Percentiles rank a stretch among this genome's conserved stretches.
These are phyloP conservation scores for Drosophila equinoxialis DNA, from an alignment of 1,140 invertebrate species.

Conservation along the genomic window DNA sequence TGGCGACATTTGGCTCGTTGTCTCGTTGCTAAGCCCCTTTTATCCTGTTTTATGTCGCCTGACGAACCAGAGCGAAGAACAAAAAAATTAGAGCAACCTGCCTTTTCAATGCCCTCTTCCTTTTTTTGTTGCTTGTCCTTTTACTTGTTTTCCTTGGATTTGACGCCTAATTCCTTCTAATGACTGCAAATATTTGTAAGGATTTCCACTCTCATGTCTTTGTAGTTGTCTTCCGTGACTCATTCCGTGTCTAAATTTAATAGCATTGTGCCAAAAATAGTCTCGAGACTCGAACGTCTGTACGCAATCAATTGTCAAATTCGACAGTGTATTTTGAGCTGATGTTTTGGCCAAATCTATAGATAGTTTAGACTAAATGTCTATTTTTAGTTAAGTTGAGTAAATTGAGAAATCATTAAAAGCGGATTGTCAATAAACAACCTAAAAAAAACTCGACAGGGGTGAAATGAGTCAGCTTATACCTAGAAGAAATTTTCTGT, in stretches of 20 bases:
- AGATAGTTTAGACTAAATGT: conserved; percentile 38
- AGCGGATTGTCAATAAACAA: not conserved
- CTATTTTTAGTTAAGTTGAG: conserved; percentile 46
- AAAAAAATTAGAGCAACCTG: conserved; percentile 73
- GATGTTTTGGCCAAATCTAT: conserved; percentile 31
- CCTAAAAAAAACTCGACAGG: not conserved
- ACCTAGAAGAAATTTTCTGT: not conserved
- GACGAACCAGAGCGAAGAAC: conserved; percentile 34
- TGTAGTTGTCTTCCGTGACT: conserved; percentile 37
- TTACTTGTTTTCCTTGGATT: conserved; percentile 43
- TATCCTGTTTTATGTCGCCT: conserved; percentile 74
- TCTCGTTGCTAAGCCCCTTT: conserved; percentile 52
- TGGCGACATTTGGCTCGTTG: conserved; percentile 33
- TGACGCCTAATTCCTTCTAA: conserved; percentile 62
- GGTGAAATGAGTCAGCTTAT: not conserved
- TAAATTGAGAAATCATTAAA: conserved; percentile 8
- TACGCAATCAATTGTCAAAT: conserved; percentile 72
- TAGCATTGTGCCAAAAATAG: conserved; percentile 57
- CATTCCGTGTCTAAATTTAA: conserved; percentile 66
- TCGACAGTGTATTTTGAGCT: conserved; percentile 75
- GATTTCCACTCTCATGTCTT: conserved; percentile 47
- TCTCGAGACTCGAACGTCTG: conserved; percentile 48
- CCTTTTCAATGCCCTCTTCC: conserved; percentile 22
- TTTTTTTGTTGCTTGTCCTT: conserved; percentile 13
- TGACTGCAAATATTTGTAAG: conserved; percentile 73